Percentiles rank a stretch among this genome's conserved stretches.
Conservation (phyloP, 2,113 vertebrate species). For the cattle (Bos taurus) region ARS-UCD2.0 NC_037328.1:136148001-136148500, state of each 20-base stretch:
- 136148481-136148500: not conserved
- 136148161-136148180: not conserved
- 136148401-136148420: not conserved
- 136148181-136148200: not conserved
- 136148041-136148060: too few species aligned
- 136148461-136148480: not conserved
- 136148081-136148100: not conserved
- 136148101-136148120: not conserved
- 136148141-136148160: not conserved
- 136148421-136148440: not conserved
- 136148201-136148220: rapidly evolving
- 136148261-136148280: not conserved
- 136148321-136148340: not conserved
- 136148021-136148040: too few species aligned
- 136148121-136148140: not conserved
- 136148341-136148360: not conserved
- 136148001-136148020: too few species aligned
- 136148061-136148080: not conserved
- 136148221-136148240: not conserved
- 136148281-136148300: not conserved
- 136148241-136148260: not conserved
- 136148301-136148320: not conserved
- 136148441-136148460: not conserved
- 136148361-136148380: not conserved
- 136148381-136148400: not conserved